Evolutionary conservation across 2,113 vertebrate genomes (phyloP), one percentile per base, ranked within the genome.

Genomic region (Gasterosteus nipponicus): DNA sequence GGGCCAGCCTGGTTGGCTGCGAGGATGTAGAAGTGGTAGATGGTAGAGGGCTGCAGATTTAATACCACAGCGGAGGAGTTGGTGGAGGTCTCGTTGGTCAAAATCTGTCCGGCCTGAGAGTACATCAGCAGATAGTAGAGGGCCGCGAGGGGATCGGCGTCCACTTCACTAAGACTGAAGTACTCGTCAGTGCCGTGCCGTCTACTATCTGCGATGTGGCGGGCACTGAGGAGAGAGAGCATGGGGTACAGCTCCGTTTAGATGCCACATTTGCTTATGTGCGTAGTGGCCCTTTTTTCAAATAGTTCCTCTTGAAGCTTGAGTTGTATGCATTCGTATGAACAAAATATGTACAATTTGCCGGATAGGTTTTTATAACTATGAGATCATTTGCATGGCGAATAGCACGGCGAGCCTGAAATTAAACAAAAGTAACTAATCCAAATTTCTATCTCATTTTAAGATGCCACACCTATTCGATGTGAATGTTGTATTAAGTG

Each of bases 1-100:
- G 35, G 0, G 4, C 94, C 95, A 2, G 87, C 94, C 0, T 56
- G 4, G 80, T 95, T 95, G 0, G 60, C 81, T 2, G 94, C 87
- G 75, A 59, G 80, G n/a, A 95, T 62, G 44, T 78, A 91, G 71
- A 85, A 91, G 79, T 92, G 82, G 12, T 94, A 95, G 33, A 83
- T 60, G 26, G 89, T 93, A 8, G 75, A 67, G 7, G 91, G 86
- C 31, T 73, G 64, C 69, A 95, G 87, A 42, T 91, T 74, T 11
- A 0, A 0, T 56, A 94, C 64, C 44, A 78, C 81, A 1, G 84
- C 68, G 4, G 38, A 78, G 14, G 33, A 22, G n/a, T 56, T 70
- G 29, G 56, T 87, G 70, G 54, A 59, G 44, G 83, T 91, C 7
- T 89, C 2, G 57, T 90, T 94, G n/a, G 81, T 12, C 4, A 0